Evolutionary conservation across 2,888 invertebrate genomes (phyloP).

Genomic region (Acrobasis repandana): DNA sequence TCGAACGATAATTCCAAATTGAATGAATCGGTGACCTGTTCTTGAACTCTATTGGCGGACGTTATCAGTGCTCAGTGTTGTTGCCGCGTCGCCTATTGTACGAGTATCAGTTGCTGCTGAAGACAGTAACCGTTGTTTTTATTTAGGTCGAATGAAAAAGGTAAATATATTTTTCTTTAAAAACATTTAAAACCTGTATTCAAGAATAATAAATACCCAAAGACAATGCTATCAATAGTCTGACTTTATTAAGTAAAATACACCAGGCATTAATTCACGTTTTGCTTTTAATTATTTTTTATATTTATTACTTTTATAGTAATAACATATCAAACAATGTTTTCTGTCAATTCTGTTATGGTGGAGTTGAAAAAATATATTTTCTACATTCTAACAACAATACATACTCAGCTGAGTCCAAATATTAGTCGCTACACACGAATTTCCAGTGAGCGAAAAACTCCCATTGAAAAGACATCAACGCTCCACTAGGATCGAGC

Average conservation of each 20-base stretch:
- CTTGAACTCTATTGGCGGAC: constrained; percentile 35
- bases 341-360: not conserved
- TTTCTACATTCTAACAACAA: not conserved
- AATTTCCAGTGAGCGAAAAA: not conserved
- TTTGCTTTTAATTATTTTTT: too few relatives aligned
- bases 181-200: too few relatives aligned
- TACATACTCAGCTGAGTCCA: not conserved
- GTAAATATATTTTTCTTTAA: constrained; percentile 36
- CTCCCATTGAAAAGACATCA: constrained; percentile 47
- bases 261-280: too few relatives aligned
- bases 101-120: constrained; percentile 41
- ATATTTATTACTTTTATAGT: not conserved
- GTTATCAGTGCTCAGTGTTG: constrained; percentile 58
- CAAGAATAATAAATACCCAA: too few relatives aligned
- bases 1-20: constrained; percentile 40
- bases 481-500: constrained; percentile 30
- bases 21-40: constrained; percentile 10
- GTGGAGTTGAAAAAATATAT: not conserved
- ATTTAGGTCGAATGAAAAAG: constrained; percentile 57
- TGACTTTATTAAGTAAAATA: too few relatives aligned
- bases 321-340: not conserved
- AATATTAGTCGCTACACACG: not conserved
- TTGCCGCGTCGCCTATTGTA: constrained; percentile 46
- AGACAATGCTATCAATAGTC: too few relatives aligned
- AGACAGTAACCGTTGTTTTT: constrained; percentile 40